These are phyloP conservation scores for Hippocampus zosterae DNA, from an alignment of 2,113 vertebrate species.

Conservation along the genomic window DNA sequence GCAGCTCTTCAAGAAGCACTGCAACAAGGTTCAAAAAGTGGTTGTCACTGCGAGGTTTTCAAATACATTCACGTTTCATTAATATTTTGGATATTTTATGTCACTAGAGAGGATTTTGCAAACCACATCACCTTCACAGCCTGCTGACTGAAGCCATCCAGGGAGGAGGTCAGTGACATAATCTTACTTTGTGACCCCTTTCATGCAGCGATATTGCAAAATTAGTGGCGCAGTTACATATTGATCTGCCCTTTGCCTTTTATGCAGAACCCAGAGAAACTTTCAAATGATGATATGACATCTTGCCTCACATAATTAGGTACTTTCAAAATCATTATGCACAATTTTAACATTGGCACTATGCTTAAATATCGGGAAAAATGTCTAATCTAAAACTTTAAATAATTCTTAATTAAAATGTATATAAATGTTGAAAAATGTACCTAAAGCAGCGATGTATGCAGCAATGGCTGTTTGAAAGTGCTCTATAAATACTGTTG, in stretches of 20 bases:
- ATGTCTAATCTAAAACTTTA: no score
- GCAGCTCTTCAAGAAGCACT: constrained; percentile 63
- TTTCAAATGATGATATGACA: not conserved
- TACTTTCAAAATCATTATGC: no score
- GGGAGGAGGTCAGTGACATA: constrained; percentile 61
- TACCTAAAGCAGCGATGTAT: no score
- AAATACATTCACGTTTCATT: not conserved
- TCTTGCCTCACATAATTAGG: no score
- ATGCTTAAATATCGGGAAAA: no score
- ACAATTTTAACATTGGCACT: no score
- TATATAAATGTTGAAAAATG: no score
- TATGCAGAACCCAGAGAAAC: not conserved
- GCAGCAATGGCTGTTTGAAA: no score
- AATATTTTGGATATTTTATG: not conserved
- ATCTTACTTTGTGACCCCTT: not conserved
- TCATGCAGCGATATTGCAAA: not conserved
- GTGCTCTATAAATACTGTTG: no score
- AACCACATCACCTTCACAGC: constrained; percentile 52
- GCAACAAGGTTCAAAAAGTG: constrained; percentile 50
- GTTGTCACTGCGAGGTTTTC: not conserved
- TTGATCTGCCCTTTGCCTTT: not conserved
- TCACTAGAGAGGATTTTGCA: constrained; percentile 47
- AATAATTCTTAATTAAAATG: no score
- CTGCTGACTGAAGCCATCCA: constrained; percentile 65
- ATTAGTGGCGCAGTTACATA: not conserved